Conservation (phyloP, 2,888 invertebrate species). For the Priocnemis perturbator region DNA sequence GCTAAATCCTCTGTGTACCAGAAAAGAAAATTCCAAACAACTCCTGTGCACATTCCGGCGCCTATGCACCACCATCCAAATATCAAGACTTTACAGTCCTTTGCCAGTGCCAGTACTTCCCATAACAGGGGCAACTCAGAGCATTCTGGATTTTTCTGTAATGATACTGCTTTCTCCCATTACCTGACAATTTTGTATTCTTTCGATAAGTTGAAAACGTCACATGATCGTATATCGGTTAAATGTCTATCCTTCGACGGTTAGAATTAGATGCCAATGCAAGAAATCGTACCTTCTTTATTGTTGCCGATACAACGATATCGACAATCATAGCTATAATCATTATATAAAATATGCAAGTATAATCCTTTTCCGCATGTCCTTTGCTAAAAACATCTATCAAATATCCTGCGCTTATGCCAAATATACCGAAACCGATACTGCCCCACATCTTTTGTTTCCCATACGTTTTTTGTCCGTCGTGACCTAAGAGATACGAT, state of each 20-base stretch:
- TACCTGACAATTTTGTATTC: slow-evolving; percentile 50
- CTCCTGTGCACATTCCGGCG: slow-evolving; percentile 89
- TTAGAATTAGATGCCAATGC: not conserved
- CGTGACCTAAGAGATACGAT: slow-evolving; percentile 78
- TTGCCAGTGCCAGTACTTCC: slow-evolving; percentile 63
- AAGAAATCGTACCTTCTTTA: slow-evolving; percentile 74
- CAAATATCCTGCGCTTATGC: slow-evolving; percentile 85
- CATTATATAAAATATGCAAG: slow-evolving; percentile 87
- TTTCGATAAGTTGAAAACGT: slow-evolving; percentile 45
- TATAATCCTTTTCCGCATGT: slow-evolving; percentile 82
- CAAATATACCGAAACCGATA: slow-evolving; percentile 89
- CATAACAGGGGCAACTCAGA: slow-evolving; percentile 64
- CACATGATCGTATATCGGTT: too few relatives aligned
- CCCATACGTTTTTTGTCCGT: slow-evolving; percentile 85
- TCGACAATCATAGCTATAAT: slow-evolving; percentile 81
- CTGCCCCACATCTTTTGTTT: slow-evolving; percentile 93
- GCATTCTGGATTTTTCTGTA: slow-evolving; percentile 55
- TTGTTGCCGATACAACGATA: slow-evolving; percentile 80
- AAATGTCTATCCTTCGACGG: slow-evolving; percentile 27
- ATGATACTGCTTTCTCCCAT: slow-evolving; percentile 54
- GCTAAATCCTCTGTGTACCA: slow-evolving; percentile 89
- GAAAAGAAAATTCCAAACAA: slow-evolving; percentile 92
- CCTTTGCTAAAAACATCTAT: slow-evolving; percentile 86
- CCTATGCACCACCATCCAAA: slow-evolving; percentile 89
- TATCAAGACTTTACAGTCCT: slow-evolving; percentile 77